Base-by-base conservation (phyloP, 2,888 invertebrate species). In the Archaeoteleia sp. region DNA sequence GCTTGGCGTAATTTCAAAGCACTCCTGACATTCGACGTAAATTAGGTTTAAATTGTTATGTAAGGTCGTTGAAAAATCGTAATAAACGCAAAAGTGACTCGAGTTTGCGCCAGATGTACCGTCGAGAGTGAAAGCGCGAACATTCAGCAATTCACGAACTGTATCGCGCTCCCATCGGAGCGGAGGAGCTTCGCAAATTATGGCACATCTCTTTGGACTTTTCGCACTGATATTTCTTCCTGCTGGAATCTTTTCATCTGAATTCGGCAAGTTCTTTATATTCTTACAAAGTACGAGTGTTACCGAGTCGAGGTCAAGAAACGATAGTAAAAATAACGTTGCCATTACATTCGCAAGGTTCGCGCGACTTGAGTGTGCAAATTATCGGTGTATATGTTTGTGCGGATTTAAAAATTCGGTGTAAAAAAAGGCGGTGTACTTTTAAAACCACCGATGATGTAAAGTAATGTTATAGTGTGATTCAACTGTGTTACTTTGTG, bases 101-200 rank as follows among this genome's bases (percentile, higher is more conserved):
- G 73, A 23, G 25, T 13, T 30, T 51, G 66, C 72, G 72, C 74
- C 82, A 82, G 83, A 83, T 84, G 76, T 77, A 77, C 69, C 70
- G 70, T 67, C 30, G 76, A 78, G 81, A 83, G 84, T 84, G 85
- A 85, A 85, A 85, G 85, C 77, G 80, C 61, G 46, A 77, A 74
- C 71, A 73, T 66, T 71, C 72, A n/a, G 15, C 27, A 40, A 61
- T 30, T 61, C 55, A 54, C 51, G 48, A 63, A 42, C 65, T 43
- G 60, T 32, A 37, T 58, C 40, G 46, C 58, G 53, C 60, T 60
- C 40, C 39, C 39, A 55, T 17, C 61, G 30, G 42, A 14, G 43
- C 42, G 35, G 46, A 30, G 23, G 13, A 25, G 54, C 29, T 14
- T 8, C 10, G 8, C 15, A 35, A 20, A 48, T 35, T 20, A 66